phyloP scores from a whole-genome alignment of 2,113 vertebrate genomes.

The Sialia sialis region DNA sequence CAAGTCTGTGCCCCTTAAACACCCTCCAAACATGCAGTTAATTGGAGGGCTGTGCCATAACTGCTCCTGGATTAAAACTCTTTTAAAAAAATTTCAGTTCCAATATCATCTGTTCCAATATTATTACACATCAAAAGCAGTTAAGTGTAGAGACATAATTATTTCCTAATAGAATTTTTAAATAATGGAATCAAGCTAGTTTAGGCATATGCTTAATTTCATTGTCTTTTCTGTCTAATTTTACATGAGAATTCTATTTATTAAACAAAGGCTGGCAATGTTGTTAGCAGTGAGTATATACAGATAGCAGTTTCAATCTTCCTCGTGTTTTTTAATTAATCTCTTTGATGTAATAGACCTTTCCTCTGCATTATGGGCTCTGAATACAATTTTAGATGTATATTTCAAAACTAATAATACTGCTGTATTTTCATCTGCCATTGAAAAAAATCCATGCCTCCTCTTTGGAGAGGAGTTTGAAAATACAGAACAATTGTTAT shows the following conservation, averaged over 20 bases:
- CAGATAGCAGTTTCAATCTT: neutral
- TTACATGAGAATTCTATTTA: constrained; percentile 1
- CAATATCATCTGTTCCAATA: neutral
- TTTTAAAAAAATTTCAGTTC: neutral
- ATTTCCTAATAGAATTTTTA: constrained; percentile 18
- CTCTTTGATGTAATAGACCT: neutral
- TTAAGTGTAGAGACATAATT: neutral
- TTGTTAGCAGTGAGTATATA: neutral
- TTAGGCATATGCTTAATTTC: neutral
- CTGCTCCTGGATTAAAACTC: neutral
- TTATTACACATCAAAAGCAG: neutral
- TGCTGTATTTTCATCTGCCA: neutral
- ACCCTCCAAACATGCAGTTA: neutral
- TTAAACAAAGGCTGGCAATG: neutral
- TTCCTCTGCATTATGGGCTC: neutral
- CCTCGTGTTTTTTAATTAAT: neutral
- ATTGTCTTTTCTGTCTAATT: neutral
- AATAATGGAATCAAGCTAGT: neutral
- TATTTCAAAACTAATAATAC: neutral
- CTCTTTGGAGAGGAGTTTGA: neutral
- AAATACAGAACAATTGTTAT: neutral
- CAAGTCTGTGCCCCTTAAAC: neutral
- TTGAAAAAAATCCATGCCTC: neutral
- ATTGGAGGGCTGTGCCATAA: neutral
- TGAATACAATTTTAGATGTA: neutral